Percentiles rank a stretch among this genome's conserved stretches.
These are phyloP conservation scores for Lathronympha strigana DNA, from an alignment of 2,888 invertebrate species.

Conservation along the genomic window DNA sequence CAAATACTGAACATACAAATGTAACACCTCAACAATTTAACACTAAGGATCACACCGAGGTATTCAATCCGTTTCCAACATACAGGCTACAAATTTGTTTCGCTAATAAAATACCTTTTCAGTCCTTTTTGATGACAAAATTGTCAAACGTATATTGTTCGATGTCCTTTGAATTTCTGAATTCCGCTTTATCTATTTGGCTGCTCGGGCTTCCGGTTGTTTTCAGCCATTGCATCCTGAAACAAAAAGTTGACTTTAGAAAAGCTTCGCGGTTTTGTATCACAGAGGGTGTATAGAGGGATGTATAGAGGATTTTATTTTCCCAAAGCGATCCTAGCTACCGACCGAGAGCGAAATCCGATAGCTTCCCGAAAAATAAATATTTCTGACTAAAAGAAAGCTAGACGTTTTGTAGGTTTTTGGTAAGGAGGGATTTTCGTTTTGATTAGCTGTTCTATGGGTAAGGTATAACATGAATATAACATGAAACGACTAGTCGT, in stretches of 20 bases:
- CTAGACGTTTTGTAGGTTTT: too few relatives aligned
- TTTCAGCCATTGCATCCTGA: constrained; percentile 83
- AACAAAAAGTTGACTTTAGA: constrained; percentile 44
- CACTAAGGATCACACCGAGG: constrained; percentile 1
- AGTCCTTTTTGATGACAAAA: constrained; percentile 77
- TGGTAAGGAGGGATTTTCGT: too few relatives aligned
- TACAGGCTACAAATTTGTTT: constrained; percentile 20
- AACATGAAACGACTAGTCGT: too few relatives aligned
- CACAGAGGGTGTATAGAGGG: not conserved
- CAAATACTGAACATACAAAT: constrained; percentile 11
- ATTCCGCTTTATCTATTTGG: constrained; percentile 88
- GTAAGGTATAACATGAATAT: too few relatives aligned
- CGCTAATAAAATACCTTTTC: constrained; percentile 42
- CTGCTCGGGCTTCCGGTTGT: constrained; percentile 90
- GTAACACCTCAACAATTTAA: constrained; percentile 9
- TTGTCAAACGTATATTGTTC: constrained; percentile 71
- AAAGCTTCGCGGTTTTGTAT: not conserved
- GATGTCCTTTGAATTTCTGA: constrained; percentile 86
- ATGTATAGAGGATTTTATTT: too few relatives aligned
- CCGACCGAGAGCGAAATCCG: too few relatives aligned
- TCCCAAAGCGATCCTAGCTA: too few relatives aligned
- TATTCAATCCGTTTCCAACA: constrained; percentile 3
- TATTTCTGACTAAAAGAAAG: too few relatives aligned
- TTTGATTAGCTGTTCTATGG: too few relatives aligned
- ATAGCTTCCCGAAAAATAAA: too few relatives aligned